These are phyloP conservation scores for Lamellibrachia luymesi DNA, from an alignment of 1,140 invertebrate species.

Conservation along the genomic window DNA sequence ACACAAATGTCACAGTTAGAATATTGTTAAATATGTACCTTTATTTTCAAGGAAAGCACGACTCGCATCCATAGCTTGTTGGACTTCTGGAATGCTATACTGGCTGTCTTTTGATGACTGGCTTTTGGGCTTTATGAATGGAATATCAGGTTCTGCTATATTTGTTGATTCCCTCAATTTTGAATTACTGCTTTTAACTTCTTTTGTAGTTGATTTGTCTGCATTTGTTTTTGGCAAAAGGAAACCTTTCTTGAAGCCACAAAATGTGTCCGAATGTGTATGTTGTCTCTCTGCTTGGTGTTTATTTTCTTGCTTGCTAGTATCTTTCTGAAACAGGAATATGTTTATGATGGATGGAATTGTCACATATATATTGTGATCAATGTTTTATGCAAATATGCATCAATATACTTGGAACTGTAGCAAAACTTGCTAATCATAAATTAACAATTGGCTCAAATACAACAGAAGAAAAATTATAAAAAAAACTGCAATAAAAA, in stretches of 20 bases:
- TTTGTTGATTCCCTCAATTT: constrained; percentile 6
- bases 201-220: constrained; percentile 8
- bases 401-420: constrained; percentile 17
- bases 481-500: not conserved
- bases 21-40: constrained; percentile 32
- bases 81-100: constrained; percentile 36
- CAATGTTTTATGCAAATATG: not conserved
- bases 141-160: constrained; percentile 32
- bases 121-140: constrained; percentile 38
- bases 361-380: not conserved
- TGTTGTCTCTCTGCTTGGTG: not conserved
- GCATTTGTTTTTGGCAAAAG: constrained; percentile 32
- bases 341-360: not conserved
- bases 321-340: not conserved
- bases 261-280: constrained; percentile 29
- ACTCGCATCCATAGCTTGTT: constrained; percentile 41
- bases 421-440: constrained; percentile 12
- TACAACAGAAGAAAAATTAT: not conserved
- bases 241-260: constrained; percentile 46
- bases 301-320: constrained; percentile 16
- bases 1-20: not conserved
- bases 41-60: constrained; percentile 36
- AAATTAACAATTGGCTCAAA: constrained; percentile 1
- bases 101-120: constrained; percentile 22
- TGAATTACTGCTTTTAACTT: constrained; percentile 18